Evolutionary conservation across 2,797 vertebrate species (phyloP).

Genomic region (Protosalanx chinensis): DNA sequence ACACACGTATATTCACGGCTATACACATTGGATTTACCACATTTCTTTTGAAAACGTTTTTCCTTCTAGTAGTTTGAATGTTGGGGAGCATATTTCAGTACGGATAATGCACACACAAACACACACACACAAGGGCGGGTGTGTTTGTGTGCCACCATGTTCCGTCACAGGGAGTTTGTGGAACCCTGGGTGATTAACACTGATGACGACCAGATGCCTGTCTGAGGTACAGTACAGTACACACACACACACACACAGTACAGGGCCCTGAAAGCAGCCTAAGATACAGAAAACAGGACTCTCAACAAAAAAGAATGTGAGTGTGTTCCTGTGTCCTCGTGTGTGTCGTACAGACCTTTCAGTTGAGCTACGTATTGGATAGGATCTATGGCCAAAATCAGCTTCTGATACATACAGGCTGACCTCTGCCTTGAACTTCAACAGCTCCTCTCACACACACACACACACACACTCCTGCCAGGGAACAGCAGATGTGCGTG

Average conservation of each 20-base stretch:
- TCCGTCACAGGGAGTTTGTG: slow-evolving; percentile 48
- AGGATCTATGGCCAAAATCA: no score
- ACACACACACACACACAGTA: not conserved
- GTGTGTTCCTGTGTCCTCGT: not conserved
- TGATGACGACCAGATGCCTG: slow-evolving; percentile 47
- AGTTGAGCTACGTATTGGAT: not conserved
- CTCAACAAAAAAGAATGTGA: not conserved
- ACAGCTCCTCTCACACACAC: slow-evolving; percentile 2
- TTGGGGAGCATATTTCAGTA: not conserved
- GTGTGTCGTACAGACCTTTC: not conserved
- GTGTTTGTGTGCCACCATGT: slow-evolving; percentile 38
- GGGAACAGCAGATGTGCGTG: not conserved
- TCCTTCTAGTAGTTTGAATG: slow-evolving; percentile 2
- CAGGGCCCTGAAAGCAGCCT: not conserved
- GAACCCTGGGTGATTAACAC: slow-evolving; percentile 47
- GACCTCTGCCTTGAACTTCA: not conserved
- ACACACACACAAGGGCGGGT: not conserved
- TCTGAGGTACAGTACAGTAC: not conserved
- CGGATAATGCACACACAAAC: not conserved
- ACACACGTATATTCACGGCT: slow-evolving; percentile 10
- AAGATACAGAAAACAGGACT: not conserved
- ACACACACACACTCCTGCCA: not conserved
- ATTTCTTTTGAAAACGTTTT: not conserved
- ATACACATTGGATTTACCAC: not conserved
- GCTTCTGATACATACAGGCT: not conserved